These are phyloP conservation scores for Pseudanteris insignis DNA, from an alignment of 2,888 invertebrate genomes.

Conservation along the genomic window DNA sequence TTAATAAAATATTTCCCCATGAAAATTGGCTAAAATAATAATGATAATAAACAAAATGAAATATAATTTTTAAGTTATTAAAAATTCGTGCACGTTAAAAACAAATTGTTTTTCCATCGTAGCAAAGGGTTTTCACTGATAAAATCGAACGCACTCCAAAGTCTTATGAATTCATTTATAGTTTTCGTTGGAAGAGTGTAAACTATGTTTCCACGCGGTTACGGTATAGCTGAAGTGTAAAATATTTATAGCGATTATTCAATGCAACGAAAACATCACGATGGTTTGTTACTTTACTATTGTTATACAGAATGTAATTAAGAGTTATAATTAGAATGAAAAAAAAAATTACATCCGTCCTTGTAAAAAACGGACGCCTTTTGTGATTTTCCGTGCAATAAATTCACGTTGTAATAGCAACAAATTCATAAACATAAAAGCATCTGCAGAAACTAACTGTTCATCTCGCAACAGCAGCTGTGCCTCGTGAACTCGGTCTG, in stretches of 20 bases:
- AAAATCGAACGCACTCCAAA: too few species aligned
- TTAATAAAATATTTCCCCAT: too few species aligned
- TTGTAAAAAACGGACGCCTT: slow-evolving; percentile 13
- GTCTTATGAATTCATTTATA: too few species aligned
- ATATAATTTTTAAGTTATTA: too few species aligned
- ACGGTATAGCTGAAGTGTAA: slow-evolving; percentile 12
- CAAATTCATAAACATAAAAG: slow-evolving; percentile 30
- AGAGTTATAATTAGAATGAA: slow-evolving; percentile 30
- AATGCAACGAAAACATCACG: slow-evolving; percentile 28
- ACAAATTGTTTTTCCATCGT: too few species aligned
- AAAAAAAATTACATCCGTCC: slow-evolving; percentile 26
- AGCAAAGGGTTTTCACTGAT: too few species aligned
- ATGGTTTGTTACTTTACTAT: slow-evolving; percentile 30
- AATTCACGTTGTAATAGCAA: slow-evolving; percentile 26
- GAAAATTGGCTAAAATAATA: too few species aligned
- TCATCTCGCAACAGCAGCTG: slow-evolving; percentile 25
- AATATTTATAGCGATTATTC: slow-evolving; percentile 29
- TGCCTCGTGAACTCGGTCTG: slow-evolving; percentile 11
- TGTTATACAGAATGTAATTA: slow-evolving; percentile 35
- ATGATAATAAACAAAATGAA: too few species aligned
- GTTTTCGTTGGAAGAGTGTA: too few species aligned
- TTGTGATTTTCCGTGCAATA: slow-evolving; percentile 22
- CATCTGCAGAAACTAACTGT: slow-evolving; percentile 36
- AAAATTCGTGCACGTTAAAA: too few species aligned
- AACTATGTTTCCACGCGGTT: slow-evolving; percentile 23